Evolutionary conservation across 2,888 invertebrate genomes (phyloP), one percentile per base, ranked within the genome.

Genomic region (Ectobius pallidus): DNA sequence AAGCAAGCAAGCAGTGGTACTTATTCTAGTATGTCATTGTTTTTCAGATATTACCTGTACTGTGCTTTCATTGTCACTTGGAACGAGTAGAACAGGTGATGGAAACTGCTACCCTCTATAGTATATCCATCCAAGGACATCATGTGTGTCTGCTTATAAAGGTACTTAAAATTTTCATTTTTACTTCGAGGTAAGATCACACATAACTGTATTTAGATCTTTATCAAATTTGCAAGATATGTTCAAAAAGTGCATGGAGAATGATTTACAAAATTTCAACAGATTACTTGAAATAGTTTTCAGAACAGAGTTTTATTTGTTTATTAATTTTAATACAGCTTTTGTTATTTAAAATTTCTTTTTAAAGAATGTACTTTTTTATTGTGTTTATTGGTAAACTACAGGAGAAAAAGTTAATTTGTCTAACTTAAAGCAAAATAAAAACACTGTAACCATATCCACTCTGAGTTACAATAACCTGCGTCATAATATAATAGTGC

Each of bases 131-230:
- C 62, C 86, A 86, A 77, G 87, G 86, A 76, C 87, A 89, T 80
- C 87, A 87, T 77, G 83, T 90, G 76, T 90, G 89, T 82, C 83
- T 89, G 79, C 85, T 90, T 78, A 83, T 89, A 77, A 90, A 90
- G 81, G 81, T 81, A 76, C 82, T 20, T 25, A 11, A 58, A 58
- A 1, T 39, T 39, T 39, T 39, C 39, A 39, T 39, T 6, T 9
- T 9, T 9, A 9, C 6, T 39, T 39, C 14, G 6, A 14, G 39
- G 14, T 9, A 39, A 39, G 14, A 9, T 6, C 7, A 9, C 7
- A 39, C 14, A 39, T 39, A 39, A 9, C 14, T 39, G 39, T 39
- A 39, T 39, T 14, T 39, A 39, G 7, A 9, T 9, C 39, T 9
- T 39, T 39, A 9, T 39, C 7, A n/a, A n/a, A n/a, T n/a, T n/a